Evolutionary conservation across 2,888 invertebrate species (phyloP), one percentile per base, ranked within the genome.

Genomic region (Drosophila eohydei): DNA sequence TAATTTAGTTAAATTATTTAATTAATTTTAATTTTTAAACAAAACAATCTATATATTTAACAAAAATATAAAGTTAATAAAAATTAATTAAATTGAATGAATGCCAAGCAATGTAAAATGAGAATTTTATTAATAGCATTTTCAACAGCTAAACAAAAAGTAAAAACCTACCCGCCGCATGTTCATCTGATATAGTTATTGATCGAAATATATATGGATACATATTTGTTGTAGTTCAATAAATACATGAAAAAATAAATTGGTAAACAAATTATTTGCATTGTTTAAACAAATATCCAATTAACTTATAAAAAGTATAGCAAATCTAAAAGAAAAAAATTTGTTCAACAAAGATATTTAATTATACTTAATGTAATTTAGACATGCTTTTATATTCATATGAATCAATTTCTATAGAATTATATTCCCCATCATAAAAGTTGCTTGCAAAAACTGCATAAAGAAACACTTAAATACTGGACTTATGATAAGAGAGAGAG

Each of bases 151-250:
- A 70, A 74, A 64, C 61, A 40, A 75, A 65, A 78, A 78, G 55
- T 44, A 63, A 74, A 85, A 83, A 83, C 83, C 83, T 88, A 88
- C 83, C 83, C 71, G 73, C 66, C 69, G 67, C 81, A 76, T 83
- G 86, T 83, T 83, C 83, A 77, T 85, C 83, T 82, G 72, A 76
- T 62, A 56, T 77, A 71, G 54, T 56, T 67, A 68, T 52, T 57
- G 36, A 52, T 51, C 51, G 32, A 40, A 26, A 54, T 28, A 54
- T 54, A 54, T 40, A 12, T 28, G n/a, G 11, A 54, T 28, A 54
- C 52, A 59, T 55, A 61, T 52, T 52, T 58, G 55, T 67, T 69
- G 43, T 59, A 59, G 60, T 76, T 73, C 54, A 69, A 77, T 64
- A 56, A 74, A 62, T 72, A 80, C 80, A 86, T 84, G 86, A 71